Conservation (phyloP, 2,888 invertebrate species). For the Catocala fraxini region DNA sequence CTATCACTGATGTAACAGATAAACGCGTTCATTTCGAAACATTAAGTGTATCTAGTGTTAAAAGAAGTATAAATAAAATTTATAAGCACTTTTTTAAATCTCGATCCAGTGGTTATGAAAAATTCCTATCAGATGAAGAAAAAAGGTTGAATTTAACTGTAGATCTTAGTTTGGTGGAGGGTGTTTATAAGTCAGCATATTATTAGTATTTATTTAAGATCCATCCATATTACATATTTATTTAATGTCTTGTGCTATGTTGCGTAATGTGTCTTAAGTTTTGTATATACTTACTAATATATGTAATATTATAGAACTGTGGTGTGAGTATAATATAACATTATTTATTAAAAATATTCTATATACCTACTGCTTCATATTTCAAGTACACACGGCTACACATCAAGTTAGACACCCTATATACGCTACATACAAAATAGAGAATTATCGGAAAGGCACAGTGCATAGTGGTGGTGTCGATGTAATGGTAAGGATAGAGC, state of each 20-base stretch:
- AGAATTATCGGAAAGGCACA: too few species aligned
- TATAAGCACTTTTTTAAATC: slow-evolving; percentile 72
- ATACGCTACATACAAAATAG: too few species aligned
- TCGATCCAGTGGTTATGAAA: slow-evolving; percentile 88
- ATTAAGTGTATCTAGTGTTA: slow-evolving; percentile 71
- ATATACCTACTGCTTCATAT: too few species aligned
- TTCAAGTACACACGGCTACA: too few species aligned
- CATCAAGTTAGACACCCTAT: too few species aligned
- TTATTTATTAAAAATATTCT: too few species aligned
- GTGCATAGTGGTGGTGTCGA: too few species aligned
- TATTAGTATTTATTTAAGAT: too few species aligned
- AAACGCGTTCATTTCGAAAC: slow-evolving; percentile 72
- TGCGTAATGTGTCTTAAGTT: not conserved
- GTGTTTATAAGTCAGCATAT: slow-evolving; percentile 41
- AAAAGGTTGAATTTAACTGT: slow-evolving; percentile 85
- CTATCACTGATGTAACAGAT: slow-evolving; percentile 59
- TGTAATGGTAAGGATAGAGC: too few species aligned
- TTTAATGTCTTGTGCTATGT: slow-evolving; percentile 12
- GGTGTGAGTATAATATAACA: not conserved
- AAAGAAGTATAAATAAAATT: slow-evolving; percentile 75
- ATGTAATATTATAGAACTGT: not conserved
- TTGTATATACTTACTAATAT: too few species aligned
- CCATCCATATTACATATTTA: not conserved
- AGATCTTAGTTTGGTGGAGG: slow-evolving; percentile 75
- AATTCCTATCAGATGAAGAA: slow-evolving; percentile 91